These are phyloP conservation scores for Candidula unifasciata DNA, from an alignment of 2,888 invertebrate genomes.

Conservation along the genomic window DNA sequence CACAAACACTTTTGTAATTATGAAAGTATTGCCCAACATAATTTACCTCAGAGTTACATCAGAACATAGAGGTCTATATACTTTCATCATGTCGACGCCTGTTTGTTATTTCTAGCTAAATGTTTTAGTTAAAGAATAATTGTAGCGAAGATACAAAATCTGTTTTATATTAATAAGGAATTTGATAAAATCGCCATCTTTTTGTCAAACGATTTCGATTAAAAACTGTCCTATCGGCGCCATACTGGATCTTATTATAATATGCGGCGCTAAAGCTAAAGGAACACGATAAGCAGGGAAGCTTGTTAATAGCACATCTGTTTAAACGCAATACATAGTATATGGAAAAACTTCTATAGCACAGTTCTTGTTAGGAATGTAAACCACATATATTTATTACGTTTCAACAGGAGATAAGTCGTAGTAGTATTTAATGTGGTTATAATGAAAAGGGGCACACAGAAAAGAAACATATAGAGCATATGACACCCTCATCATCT, in stretches of 20 bases:
- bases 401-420: no score
- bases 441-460: no score
- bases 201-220: conserved; percentile 8
- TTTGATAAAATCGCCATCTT: not conserved
- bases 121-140: not conserved
- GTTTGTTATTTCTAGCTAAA: not conserved
- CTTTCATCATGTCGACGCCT: conserved; percentile 57
- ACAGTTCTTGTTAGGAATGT: no score
- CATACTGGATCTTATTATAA: conserved; percentile 43
- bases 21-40: not conserved
- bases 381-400: no score
- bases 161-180: not conserved
- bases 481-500: no score
- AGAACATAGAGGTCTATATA: conserved; percentile 62
- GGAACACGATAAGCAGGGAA: no score
- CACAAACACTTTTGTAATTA: not conserved
- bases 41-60: conserved; percentile 65
- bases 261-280: not conserved
- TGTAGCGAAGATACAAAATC: not conserved
- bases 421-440: no score
- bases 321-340: not conserved
- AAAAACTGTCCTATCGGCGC: conserved; percentile 6
- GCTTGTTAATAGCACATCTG: not conserved
- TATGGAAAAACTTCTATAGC: not conserved
- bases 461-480: no score